Conservation (phyloP, 2,113 vertebrate species). For the Nothoprocta pentlandii region DNA sequence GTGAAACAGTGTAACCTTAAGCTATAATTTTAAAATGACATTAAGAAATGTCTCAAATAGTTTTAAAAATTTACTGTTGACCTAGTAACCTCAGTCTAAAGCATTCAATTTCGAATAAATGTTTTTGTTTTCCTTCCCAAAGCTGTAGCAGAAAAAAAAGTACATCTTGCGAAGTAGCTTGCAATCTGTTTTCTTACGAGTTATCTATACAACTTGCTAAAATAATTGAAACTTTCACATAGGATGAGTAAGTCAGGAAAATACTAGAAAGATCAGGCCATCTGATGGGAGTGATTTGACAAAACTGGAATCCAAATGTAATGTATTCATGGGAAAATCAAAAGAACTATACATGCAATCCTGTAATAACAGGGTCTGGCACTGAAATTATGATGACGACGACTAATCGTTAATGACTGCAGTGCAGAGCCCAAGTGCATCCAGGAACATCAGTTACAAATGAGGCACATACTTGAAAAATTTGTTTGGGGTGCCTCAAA, state of each 20-base stretch:
- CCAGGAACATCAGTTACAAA: conserved; percentile 12
- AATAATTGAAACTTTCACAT: not conserved
- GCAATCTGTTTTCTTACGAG: not conserved
- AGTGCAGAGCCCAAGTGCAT: not conserved
- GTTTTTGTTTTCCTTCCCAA: conserved; percentile 74
- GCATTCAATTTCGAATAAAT: conserved; percentile 63
- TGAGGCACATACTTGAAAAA: conserved; percentile 24
- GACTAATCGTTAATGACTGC: not conserved
- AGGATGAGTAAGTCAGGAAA: not conserved
- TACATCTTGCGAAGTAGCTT: not conserved
- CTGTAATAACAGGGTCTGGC: conserved; percentile 29
- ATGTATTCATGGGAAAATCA: not conserved
- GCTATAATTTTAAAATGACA: conserved; percentile 77
- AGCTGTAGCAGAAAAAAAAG: conserved; percentile 31
- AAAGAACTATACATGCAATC: conserved; percentile 4
- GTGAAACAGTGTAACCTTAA: conserved; percentile 70
- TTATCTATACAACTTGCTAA: not conserved
- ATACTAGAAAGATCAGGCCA: not conserved
- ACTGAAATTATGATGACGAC: not conserved
- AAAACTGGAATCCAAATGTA: not conserved
- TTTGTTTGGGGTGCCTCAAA: conserved; percentile 46
- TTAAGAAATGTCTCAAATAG: conserved; percentile 74
- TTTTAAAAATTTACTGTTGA: conserved; percentile 78
- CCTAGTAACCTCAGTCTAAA: conserved; percentile 76
- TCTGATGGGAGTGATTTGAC: not conserved